phyloP scores from a whole-genome alignment of 1,140 invertebrate species.

The Anthonomus grandis region DNA sequence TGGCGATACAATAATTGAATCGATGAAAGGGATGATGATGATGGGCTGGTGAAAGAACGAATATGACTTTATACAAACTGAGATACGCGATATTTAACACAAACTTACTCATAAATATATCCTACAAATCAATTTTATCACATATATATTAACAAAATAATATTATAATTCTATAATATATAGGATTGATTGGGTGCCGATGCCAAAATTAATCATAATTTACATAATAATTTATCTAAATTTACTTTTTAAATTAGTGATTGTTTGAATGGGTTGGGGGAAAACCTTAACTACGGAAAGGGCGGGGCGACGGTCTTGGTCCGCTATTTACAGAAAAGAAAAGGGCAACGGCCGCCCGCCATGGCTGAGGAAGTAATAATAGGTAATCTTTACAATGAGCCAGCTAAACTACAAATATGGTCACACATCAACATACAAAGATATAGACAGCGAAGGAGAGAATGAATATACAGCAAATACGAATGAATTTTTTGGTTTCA shows the following conservation, averaged over 20 bases:
- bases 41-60: conserved; percentile 26
- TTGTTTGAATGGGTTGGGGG: conserved; percentile 45
- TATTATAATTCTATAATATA: conserved; percentile 39
- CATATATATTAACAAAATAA: conserved; percentile 47
- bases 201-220: conserved; percentile 45
- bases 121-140: conserved; percentile 49
- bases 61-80: conserved; percentile 49
- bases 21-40: conserved; percentile 18
- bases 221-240: conserved; percentile 26
- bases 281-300: conserved; percentile 40
- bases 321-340: conserved; percentile 48
- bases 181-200: conserved; percentile 46
- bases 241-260: conserved; percentile 47
- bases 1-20: conserved; percentile 31
- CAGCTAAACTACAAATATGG: conserved; percentile 32
- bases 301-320: conserved; percentile 38
- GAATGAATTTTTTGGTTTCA: conserved; percentile 57
- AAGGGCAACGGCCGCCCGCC: conserved; percentile 30
- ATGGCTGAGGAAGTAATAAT: conserved; percentile 42
- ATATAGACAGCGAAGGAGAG: conserved; percentile 37
- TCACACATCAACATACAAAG: conserved; percentile 42
- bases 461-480: conserved; percentile 55
- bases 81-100: conserved; percentile 44
- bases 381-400: conserved; percentile 37
- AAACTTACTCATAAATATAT: conserved; percentile 45